Conservation (phyloP, 2,113 vertebrate species). For the Neolamprologus tretocephalus region DNA sequence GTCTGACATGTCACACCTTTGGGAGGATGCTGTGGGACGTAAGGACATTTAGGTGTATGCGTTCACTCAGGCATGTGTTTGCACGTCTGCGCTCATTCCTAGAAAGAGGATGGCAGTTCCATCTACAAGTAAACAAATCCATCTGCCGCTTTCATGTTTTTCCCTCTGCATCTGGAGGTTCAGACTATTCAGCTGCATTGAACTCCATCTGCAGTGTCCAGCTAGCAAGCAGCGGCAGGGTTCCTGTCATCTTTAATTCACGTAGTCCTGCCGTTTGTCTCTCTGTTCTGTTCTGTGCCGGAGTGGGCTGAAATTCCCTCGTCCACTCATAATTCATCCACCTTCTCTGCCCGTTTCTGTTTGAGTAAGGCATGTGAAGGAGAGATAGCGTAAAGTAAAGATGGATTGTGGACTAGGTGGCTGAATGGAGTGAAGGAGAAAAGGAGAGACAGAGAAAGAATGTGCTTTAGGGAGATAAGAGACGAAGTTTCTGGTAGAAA, state of each 20-base stretch:
- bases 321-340: conserved; percentile 23
- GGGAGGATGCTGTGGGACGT: background rate
- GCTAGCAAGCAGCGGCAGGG: background rate
- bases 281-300: background rate
- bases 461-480: background rate
- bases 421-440: background rate
- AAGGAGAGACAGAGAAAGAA: background rate
- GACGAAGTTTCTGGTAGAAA: background rate
- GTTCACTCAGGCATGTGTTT: background rate
- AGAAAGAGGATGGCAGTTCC: background rate
- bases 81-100: background rate
- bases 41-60: background rate
- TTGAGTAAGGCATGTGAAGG: background rate
- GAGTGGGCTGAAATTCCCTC: conserved; percentile 5
- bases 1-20: background rate
- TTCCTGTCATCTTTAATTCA: conserved; percentile 49
- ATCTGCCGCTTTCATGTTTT: conserved; percentile 3
- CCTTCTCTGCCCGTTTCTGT: background rate
- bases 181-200: background rate
- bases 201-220: background rate
- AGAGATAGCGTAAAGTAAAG: background rate
- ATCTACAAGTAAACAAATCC: conserved; percentile 13
- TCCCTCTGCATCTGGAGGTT: background rate
- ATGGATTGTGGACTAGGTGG: background rate
- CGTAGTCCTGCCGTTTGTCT: conserved; percentile 10